Conservation (phyloP, 2,888 invertebrate species). For the Polydrusus pterygomalis region DNA sequence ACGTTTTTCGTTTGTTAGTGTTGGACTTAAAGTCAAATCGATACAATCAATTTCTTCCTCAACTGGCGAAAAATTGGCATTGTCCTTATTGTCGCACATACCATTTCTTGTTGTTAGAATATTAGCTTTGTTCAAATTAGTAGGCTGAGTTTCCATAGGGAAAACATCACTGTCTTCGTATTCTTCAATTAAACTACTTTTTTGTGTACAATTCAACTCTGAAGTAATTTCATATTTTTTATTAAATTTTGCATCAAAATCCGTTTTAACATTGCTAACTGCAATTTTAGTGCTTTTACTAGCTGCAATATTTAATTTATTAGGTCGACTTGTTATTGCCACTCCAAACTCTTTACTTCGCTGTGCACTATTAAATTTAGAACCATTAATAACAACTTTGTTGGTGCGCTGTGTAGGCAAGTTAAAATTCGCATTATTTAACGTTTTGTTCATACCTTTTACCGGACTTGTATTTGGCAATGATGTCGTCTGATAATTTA, state of each 20-base stretch:
- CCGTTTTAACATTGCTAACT: not conserved
- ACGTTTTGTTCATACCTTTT: not conserved
- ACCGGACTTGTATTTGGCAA: not conserved
- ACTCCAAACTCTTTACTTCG: too few species aligned
- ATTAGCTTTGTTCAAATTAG: conserved; percentile 6
- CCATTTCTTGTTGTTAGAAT: not conserved
- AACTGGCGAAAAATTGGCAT: not conserved
- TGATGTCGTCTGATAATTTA: not conserved
- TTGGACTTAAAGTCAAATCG: conserved; percentile 19
- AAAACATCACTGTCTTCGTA: conserved; percentile 1
- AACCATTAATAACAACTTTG: too few species aligned
- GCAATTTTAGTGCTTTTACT: too few species aligned
- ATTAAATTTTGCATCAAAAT: not conserved
- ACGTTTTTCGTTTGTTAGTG: conserved; percentile 9
- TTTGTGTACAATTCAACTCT: conserved; percentile 3
- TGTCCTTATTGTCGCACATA: not conserved
- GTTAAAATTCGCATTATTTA: conserved; percentile 12
- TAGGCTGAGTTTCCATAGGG: not conserved
- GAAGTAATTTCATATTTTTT: not conserved
- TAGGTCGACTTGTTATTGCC: too few species aligned
- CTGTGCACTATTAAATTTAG: too few species aligned
- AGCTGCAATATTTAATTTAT: too few species aligned
- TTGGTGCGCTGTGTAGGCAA: conserved; percentile 6
- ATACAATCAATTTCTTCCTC: conserved; percentile 18
- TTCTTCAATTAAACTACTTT: not conserved